Evolutionary conservation across 2,888 invertebrate genomes (phyloP).

Genomic region (Platynereis dumerilii): DNA sequence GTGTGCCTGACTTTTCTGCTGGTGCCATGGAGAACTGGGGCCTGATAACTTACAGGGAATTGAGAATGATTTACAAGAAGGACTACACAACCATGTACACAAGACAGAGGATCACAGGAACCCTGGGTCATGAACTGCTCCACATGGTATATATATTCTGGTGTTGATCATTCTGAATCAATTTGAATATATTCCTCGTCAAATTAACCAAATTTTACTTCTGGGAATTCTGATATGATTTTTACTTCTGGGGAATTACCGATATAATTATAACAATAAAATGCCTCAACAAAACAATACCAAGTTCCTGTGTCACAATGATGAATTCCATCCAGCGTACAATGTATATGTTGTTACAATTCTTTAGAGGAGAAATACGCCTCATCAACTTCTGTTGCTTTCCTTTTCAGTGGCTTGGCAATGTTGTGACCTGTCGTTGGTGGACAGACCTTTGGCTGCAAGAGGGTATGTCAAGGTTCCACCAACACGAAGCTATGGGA

Average conservation of each 20-base stretch:
- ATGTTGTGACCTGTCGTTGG: background rate
- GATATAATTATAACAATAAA: background rate
- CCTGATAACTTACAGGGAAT: background rate
- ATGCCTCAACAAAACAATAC: no score
- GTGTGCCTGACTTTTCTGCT: background rate
- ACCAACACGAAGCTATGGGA: background rate
- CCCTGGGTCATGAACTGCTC: background rate
- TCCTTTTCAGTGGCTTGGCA: slow-evolving; percentile 5
- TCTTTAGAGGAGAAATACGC: no score
- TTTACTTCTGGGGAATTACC: background rate
- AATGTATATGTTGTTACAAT: no score
- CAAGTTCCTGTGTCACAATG: no score
- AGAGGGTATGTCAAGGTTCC: background rate
- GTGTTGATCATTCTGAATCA: no score
- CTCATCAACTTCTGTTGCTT: no score
- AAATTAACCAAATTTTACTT: background rate
- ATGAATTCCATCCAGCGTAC: no score
- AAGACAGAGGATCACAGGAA: background rate
- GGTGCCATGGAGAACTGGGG: slow-evolving; percentile 8
- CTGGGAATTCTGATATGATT: background rate
- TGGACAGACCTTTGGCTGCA: slow-evolving; percentile 2
- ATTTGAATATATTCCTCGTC: background rate
- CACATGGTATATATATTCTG: slow-evolving; percentile 6
- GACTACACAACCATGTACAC: background rate
- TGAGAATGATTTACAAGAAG: background rate